Conservation (phyloP, 2,888 invertebrate genomes). For the Tromatobia lineatoria region DNA sequence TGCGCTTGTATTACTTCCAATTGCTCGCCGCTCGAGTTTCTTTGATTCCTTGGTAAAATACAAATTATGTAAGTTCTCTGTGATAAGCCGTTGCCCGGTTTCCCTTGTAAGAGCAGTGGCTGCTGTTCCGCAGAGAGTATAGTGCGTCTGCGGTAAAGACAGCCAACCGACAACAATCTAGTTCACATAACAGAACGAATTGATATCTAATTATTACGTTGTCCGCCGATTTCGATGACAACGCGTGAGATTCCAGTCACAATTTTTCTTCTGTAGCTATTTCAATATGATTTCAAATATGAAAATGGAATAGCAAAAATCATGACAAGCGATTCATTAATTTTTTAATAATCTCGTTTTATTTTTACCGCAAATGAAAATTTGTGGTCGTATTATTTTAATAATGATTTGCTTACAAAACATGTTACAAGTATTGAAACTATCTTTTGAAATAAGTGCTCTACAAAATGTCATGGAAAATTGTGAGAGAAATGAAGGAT, state of each 20-base stretch:
- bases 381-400: too few species aligned
- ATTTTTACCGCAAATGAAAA: too few species aligned
- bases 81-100: slow-evolving; percentile 51
- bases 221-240: neutral
- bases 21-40: slow-evolving; percentile 46
- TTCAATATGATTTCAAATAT: too few species aligned
- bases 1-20: slow-evolving; percentile 26
- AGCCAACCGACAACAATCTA: slow-evolving; percentile 6
- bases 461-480: neutral
- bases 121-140: neutral
- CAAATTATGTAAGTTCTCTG: slow-evolving; percentile 59
- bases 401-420: too few species aligned
- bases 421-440: too few species aligned
- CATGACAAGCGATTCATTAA: neutral
- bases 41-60: slow-evolving; percentile 58
- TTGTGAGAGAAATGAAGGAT: too few species aligned
- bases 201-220: neutral
- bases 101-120: neutral
- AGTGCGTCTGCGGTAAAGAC: neutral
- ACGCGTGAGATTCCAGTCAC: neutral
- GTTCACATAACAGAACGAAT: slow-evolving; percentile 7
- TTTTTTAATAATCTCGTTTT: too few species aligned
- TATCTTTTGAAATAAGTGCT: too few species aligned
- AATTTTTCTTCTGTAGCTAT: neutral
- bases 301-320: neutral